A percentile compares a stretch with the other conserved stretches of the same genome.
These are phyloP conservation scores for Drosophila oshimai DNA, from an alignment of 1,140 invertebrate species.

Conservation along the genomic window DNA sequence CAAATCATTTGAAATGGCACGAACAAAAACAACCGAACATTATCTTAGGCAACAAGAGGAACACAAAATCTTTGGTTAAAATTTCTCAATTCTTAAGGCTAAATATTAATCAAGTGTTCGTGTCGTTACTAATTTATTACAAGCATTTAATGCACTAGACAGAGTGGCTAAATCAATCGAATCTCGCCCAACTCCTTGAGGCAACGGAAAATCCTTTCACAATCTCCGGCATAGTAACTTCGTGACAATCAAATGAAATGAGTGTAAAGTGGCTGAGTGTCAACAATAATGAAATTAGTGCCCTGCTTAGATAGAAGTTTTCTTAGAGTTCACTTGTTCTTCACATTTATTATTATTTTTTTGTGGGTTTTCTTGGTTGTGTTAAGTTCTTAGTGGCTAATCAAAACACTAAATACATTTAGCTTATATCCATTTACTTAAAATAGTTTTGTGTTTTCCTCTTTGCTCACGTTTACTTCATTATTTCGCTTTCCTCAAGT, in stretches of 20 bases:
- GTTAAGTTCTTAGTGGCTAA: constrained; percentile 59
- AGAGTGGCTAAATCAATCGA: constrained; percentile 61
- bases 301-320: constrained; percentile 46
- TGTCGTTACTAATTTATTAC: constrained; percentile 37
- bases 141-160: constrained; percentile 71
- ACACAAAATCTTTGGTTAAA: constrained; percentile 71
- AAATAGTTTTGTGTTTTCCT: constrained; percentile 41
- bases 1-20: background rate
- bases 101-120: constrained; percentile 33
- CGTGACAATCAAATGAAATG: constrained; percentile 32
- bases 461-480: constrained; percentile 17
- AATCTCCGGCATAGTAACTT: constrained; percentile 38
- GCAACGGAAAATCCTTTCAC: constrained; percentile 25
- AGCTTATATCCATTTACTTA: constrained; percentile 63
- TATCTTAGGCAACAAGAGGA: constrained; percentile 47
- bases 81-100: constrained; percentile 49
- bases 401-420: constrained; percentile 81
- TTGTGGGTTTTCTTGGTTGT: constrained; percentile 20
- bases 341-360: constrained; percentile 7
- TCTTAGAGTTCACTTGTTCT: constrained; percentile 28
- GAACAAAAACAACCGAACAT: constrained; percentile 6
- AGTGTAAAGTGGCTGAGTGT: constrained; percentile 26
- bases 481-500: constrained; percentile 10
- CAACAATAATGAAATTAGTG: constrained; percentile 40
- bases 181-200: constrained; percentile 35